Percentiles rank a stretch among this genome's conserved stretches.
Evolutionary conservation across 1,140 invertebrate species (phyloP).

Genomic region (Chironomus tepperi): DNA sequence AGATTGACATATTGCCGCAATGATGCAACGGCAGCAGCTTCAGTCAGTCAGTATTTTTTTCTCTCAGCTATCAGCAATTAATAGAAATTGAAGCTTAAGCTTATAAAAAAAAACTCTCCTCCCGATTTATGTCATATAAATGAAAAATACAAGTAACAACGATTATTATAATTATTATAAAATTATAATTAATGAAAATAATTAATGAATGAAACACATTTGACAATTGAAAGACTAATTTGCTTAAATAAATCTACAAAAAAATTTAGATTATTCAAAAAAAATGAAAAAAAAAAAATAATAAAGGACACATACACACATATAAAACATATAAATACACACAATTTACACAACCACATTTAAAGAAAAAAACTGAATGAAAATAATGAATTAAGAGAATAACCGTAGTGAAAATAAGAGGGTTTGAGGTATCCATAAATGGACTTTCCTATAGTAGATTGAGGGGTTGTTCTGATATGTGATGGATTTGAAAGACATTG

Average conservation of each 20-base stretch:
- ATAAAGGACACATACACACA: not conserved
- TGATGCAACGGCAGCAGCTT: not conserved
- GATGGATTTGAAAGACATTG: too few species aligned
- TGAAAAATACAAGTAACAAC: not conserved
- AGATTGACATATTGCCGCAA: not conserved
- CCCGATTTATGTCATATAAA: conserved; percentile 1
- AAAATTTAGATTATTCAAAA: not conserved
- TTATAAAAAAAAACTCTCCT: conserved; percentile 23
- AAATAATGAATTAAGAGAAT: not conserved
- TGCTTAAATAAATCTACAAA: not conserved
- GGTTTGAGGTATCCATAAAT: too few species aligned
- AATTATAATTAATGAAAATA: not conserved
- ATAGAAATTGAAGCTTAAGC: conserved; percentile 5
- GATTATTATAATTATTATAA: not conserved
- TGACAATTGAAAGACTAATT: conserved; percentile 14
- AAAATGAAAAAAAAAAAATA: not conserved
- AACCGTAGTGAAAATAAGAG: too few species aligned
- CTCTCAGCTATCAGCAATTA: not conserved
- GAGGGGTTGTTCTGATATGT: too few species aligned
- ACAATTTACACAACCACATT: not conserved
- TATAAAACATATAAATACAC: not conserved
- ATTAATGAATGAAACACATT: not conserved
- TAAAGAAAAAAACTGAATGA: not conserved
- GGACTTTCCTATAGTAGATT: too few species aligned
- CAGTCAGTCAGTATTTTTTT: conserved; percentile 19